A percentile compares a stretch with the other conserved stretches of the same genome.
These are phyloP conservation scores for Andrena bucephala DNA, from an alignment of 2,888 invertebrate genomes.

Conservation along the genomic window DNA sequence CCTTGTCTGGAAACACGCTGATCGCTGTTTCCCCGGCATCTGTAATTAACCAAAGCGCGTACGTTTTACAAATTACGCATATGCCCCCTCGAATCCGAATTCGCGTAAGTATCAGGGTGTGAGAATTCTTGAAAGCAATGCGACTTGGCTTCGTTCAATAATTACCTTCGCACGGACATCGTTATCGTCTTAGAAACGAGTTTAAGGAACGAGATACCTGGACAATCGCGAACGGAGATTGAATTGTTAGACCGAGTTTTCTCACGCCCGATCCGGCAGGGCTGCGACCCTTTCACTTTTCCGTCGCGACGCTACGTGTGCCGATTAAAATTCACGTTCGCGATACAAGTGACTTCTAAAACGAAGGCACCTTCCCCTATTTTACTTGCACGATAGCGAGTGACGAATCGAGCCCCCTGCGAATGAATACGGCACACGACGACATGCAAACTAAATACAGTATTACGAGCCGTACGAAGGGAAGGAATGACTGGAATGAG, in stretches of 20 bases:
- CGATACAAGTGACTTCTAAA: slow-evolving; percentile 21
- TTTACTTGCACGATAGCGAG: slow-evolving; percentile 13
- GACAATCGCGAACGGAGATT: slow-evolving; percentile 37
- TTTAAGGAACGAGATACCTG: slow-evolving; percentile 35
- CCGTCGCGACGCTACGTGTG: slow-evolving; percentile 22
- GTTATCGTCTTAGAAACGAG: slow-evolving; percentile 28
- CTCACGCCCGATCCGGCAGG: slow-evolving; percentile 31
- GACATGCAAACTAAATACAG: slow-evolving; percentile 5
- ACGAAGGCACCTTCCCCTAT: background rate
- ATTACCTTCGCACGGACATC: slow-evolving; percentile 56
- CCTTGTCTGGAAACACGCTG: slow-evolving; percentile 72
- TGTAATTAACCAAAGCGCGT: slow-evolving; percentile 66
- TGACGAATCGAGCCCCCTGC: background rate
- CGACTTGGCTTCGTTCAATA: slow-evolving; percentile 33
- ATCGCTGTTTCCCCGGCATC: slow-evolving; percentile 77
- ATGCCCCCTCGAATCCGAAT: background rate
- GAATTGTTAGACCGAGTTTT: slow-evolving; percentile 48
- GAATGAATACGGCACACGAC: slow-evolving; percentile 13
- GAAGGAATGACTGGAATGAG: background rate
- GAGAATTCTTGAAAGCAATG: slow-evolving; percentile 53
- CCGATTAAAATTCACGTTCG: slow-evolving; percentile 23
- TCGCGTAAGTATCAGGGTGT: background rate
- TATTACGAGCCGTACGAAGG: slow-evolving; percentile 21
- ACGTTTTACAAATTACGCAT: background rate
- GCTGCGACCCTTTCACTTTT: slow-evolving; percentile 40